Percentiles rank a stretch among this genome's conserved stretches.
phyloP scores from a whole-genome alignment of 1,140 invertebrate genomes.

The Sinella curviseta region DNA sequence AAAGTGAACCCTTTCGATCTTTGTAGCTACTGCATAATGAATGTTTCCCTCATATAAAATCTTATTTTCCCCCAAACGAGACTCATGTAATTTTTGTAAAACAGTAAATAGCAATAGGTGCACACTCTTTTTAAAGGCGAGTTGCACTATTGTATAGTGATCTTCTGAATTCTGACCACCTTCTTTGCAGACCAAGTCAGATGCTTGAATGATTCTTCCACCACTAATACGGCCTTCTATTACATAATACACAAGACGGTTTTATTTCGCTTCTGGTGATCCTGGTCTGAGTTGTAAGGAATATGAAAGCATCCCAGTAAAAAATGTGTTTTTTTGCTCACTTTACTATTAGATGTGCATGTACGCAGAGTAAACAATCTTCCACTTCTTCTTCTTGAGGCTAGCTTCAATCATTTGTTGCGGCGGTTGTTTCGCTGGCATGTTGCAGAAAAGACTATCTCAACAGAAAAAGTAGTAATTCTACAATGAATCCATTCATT shows the following conservation, averaged over 20 bases:
- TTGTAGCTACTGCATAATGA: too few species aligned
- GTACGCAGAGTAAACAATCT: neutral
- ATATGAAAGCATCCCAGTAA: neutral
- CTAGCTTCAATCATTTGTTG: neutral
- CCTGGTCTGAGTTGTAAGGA: neutral
- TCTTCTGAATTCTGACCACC: neutral
- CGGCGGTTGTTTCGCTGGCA: neutral
- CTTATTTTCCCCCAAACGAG: too few species aligned
- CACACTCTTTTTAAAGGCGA: too few species aligned
- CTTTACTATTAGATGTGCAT: neutral
- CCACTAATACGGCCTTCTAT: neutral
- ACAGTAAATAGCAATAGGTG: too few species aligned
- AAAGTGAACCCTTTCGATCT: too few species aligned
- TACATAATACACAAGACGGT: neutral
- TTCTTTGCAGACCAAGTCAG: neutral
- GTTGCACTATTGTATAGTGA: too few species aligned
- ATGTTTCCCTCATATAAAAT: too few species aligned
- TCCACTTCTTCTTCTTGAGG: neutral
- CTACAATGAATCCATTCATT: slow-evolving; percentile 2
- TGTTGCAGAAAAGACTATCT: slow-evolving; percentile 16
- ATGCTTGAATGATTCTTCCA: neutral
- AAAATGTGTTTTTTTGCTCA: neutral
- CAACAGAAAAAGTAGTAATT: slow-evolving; percentile 16
- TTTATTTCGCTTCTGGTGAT: neutral
- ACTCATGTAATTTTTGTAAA: too few species aligned